Conservation (phyloP, 2,888 invertebrate species). For the Philereme transversata region DNA sequence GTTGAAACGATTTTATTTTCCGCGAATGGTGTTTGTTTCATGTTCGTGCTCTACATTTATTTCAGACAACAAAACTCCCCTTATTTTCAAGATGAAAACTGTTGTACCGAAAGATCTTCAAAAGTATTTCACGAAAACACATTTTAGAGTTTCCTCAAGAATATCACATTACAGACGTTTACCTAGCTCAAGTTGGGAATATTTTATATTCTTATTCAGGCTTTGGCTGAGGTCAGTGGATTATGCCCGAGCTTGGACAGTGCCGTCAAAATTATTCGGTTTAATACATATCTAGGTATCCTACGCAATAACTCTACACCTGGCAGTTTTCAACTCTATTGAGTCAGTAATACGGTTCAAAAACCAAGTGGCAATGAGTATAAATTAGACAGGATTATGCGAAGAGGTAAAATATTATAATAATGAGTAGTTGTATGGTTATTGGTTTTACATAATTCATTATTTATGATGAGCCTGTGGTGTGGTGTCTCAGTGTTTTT, state of each 20-base stretch:
- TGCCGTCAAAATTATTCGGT: constrained; percentile 27
- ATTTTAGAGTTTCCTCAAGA: constrained; percentile 20
- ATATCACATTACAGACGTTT: constrained; percentile 26
- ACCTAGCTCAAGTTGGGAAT: constrained; percentile 22
- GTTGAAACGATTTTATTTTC: neutral
- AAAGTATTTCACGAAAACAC: constrained; percentile 7
- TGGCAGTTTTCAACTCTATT: neutral
- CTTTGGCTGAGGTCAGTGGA: constrained; percentile 30
- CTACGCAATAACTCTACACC: neutral
- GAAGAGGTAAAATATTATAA: neutral
- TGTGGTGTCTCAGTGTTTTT: too few species aligned
- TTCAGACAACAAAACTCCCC: neutral
- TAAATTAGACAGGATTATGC: neutral
- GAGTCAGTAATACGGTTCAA: neutral
- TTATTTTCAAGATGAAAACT: constrained; percentile 1
- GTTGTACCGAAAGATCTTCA: constrained; percentile 7
- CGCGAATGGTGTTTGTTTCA: constrained; percentile 4
- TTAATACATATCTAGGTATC: constrained; percentile 5
- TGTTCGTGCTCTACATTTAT: neutral
- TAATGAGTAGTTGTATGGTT: neutral
- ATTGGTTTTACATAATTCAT: neutral
- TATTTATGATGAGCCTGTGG: too few species aligned
- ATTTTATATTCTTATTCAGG: constrained; percentile 30
- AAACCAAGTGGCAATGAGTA: neutral
- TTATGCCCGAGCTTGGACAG: constrained; percentile 34